Base-by-base conservation (phyloP, 1,140 invertebrate species). In the Halictus rubicundus region DNA sequence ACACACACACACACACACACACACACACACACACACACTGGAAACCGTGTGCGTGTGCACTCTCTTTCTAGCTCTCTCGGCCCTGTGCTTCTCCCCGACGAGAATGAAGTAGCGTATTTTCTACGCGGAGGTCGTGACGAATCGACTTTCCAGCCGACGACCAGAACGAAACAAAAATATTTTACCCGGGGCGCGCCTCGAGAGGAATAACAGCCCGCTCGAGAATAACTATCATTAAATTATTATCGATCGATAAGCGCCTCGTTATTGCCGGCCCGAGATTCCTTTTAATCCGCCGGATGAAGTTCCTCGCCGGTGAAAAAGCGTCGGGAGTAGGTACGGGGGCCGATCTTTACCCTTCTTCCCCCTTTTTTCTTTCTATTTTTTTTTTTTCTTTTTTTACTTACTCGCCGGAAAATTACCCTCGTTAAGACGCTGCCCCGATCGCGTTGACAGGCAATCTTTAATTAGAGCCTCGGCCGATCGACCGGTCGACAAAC, bases 31-130 rank as follows among this genome's bases (percentile, higher is more conserved):
- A n/a, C n/a, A n/a, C n/a, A n/a, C n/a, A 14, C 14, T 46, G 3
- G 14, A 10, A 46, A 10, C 8, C 49, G 42, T 32, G 23, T 8
- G 68, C 10, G 23, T 2, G 9, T 39, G 25, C 54, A 66, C 42
- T 46, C 10, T 10, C 42, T 12, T 9, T 46, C 42, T 46, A 10
- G 0, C 77, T 68, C 52, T 80, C 71, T 60, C 75, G 16, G 68
- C 68, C 78, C 69, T 86, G 77, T 87, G 78, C 84, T 82, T 81
- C 81, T 73, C 82, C 69, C 74, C 68, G 32, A 69, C 54, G 72
- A 88, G 88, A 91, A 92, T 91, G 88, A 91, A 89, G 89, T 92
- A 91, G 91, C 90, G 88, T 92, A 92, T 93, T 92, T 90, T 88
- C 86, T 91, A 88, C 88, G 83, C 85, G 88, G 87, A 91, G 89